Evolutionary conservation across 2,888 invertebrate genomes (phyloP), one percentile per base, ranked within the genome.

Genomic region (Cremastinae sp.): DNA sequence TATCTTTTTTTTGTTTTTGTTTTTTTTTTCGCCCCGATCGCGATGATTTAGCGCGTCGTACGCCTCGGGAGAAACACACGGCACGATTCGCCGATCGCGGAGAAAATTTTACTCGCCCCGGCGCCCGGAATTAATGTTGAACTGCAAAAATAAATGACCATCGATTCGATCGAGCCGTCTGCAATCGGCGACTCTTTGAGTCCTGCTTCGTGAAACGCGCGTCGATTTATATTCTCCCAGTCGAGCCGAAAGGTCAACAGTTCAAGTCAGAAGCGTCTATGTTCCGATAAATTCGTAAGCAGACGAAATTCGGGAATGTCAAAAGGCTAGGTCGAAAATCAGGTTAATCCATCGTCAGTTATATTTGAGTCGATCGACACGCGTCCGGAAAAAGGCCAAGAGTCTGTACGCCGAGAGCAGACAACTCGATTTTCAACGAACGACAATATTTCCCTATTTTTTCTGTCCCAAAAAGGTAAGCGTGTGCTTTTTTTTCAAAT

Each of bases 181-280:
- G n/a, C n/a, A n/a, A n/a, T n/a, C n/a, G n/a, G n/a, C n/a, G n/a
- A n/a, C n/a, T n/a, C n/a, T n/a, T n/a, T n/a, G n/a, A n/a, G n/a
- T n/a, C n/a, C n/a, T n/a, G n/a, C n/a, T n/a, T n/a, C n/a, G n/a
- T n/a, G n/a, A n/a, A n/a, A n/a, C n/a, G n/a, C n/a, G n/a, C n/a
- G n/a, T n/a, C n/a, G n/a, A n/a, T n/a, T n/a, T n/a, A n/a, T n/a
- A n/a, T n/a, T n/a, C n/a, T n/a, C n/a, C n/a, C n/a, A n/a, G n/a
- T n/a, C n/a, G n/a, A n/a, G 70, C 51, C 74, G 45, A 70, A 36
- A 59, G 70, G 69, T 74, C 74, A 74, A 70, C 53, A 74, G 74
- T 64, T 70, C 74, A 75, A 22, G 38, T 4, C 16, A 28, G 18
- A 16, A 53, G 8, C 49, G n/a, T 64, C 20, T 22, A 28, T 28